phyloP scores from a whole-genome alignment of 1,140 invertebrate species.

The Piezodorus guildinii region DNA sequence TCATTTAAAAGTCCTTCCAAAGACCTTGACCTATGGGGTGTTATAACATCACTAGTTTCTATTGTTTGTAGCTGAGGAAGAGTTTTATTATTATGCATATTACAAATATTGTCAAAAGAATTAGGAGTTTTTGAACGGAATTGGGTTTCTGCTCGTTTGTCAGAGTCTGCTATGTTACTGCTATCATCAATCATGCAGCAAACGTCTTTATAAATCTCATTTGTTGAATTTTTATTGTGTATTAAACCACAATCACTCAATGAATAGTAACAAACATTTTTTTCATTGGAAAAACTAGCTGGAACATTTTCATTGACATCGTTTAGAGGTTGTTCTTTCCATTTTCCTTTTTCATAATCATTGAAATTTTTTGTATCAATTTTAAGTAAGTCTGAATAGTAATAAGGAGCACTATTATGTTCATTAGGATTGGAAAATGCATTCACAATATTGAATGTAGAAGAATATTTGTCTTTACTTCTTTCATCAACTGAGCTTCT shows the following conservation, averaged over 20 bases:
- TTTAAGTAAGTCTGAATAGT: conserved; percentile 65
- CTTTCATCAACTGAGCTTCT: conserved; percentile 29
- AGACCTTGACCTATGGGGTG: conserved; percentile 38
- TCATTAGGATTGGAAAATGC: background rate
- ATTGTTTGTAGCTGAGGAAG: background rate
- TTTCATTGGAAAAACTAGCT: background rate
- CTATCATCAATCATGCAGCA: too few relatives aligned
- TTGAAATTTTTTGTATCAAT: conserved; percentile 21
- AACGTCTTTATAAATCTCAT: background rate
- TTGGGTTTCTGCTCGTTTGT: too few relatives aligned
- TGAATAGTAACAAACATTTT: background rate
- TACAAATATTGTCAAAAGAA: background rate
- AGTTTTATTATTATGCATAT: background rate
- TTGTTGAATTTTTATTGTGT: background rate
- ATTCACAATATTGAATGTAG: background rate
- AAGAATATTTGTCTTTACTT: conserved; percentile 1
- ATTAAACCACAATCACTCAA: background rate
- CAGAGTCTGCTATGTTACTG: background rate
- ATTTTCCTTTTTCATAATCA: background rate
- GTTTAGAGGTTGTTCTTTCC: background rate
- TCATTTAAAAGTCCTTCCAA: conserved; percentile 51
- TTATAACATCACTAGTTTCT: background rate
- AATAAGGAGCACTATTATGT: conserved; percentile 53
- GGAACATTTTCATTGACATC: background rate
- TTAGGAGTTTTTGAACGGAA: background rate